Percentiles rank a stretch among this genome's conserved stretches.
These are phyloP conservation scores for Myoxocephalus aenaeus DNA, from an alignment of 2,797 vertebrate genomes.

Conservation along the genomic window DNA sequence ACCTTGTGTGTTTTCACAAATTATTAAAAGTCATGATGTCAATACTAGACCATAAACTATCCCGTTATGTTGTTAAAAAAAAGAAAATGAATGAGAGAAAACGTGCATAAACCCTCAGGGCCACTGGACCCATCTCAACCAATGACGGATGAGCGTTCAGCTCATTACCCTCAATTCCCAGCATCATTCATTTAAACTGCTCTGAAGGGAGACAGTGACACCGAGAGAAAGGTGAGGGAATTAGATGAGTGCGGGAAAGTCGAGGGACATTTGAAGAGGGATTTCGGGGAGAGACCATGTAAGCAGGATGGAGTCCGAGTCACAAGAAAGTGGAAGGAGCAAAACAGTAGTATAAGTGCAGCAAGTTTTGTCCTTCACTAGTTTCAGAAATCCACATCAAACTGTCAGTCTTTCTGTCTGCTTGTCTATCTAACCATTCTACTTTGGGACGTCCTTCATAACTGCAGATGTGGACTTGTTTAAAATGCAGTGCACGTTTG, in stretches of 20 bases:
- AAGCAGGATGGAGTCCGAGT: background rate
- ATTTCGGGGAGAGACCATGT: background rate
- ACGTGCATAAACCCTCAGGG: conserved; percentile 44
- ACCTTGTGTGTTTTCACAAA: conserved; percentile 9
- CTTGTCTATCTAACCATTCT: conserved; percentile 4
- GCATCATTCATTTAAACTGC: conserved; percentile 54
- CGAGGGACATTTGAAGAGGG: conserved; percentile 1
- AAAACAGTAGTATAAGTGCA: background rate
- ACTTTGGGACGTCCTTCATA: conserved; percentile 41
- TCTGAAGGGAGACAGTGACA: conserved; percentile 18
- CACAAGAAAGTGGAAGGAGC: background rate
- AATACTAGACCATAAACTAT: background rate
- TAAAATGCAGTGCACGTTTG: conserved; percentile 24
- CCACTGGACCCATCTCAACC: conserved; percentile 36
- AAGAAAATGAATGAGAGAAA: conserved; percentile 7
- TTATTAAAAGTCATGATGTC: conserved; percentile 13
- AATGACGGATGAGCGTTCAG: conserved; percentile 58
- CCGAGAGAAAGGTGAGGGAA: conserved; percentile 1
- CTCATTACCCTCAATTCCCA: conserved; percentile 68
- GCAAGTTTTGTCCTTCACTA: background rate
- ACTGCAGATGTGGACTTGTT: conserved; percentile 6
- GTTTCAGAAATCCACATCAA: conserved; percentile 10
- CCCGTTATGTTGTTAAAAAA: background rate
- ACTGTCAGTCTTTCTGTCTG: conserved; percentile 14
- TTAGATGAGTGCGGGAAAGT: conserved; percentile 9